Conservation (phyloP, 2,113 vertebrate species). For the Corythornis vintsioides region DNA sequence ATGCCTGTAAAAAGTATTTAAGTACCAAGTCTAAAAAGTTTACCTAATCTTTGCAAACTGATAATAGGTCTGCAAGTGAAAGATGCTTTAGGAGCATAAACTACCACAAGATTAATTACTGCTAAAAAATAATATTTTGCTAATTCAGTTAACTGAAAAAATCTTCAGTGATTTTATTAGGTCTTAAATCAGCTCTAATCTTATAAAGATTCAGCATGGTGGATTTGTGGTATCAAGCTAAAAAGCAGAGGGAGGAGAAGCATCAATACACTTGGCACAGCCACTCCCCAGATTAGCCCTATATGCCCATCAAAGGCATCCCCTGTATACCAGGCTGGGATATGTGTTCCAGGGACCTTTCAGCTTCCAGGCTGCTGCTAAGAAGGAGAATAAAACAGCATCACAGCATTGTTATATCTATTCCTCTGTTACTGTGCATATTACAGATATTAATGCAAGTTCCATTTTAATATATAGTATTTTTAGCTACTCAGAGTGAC, state of each 20-base stretch:
- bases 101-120: background rate
- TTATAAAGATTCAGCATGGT: background rate
- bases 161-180: background rate
- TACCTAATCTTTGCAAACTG: background rate
- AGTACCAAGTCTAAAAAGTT: background rate
- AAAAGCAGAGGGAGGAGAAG: background rate
- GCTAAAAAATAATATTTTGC: background rate
- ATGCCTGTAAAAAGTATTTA: background rate
- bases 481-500: background rate
- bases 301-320: background rate
- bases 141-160: background rate
- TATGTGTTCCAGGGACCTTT: background rate
- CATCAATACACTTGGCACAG: fast-evolving
- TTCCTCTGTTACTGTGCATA: background rate
- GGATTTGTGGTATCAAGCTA: background rate
- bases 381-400: background rate
- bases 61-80: background rate
- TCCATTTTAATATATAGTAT: background rate
- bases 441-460: background rate
- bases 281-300: background rate
- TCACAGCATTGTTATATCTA: background rate
- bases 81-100: background rate
- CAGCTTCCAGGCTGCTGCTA: background rate
- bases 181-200: background rate
- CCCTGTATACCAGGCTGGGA: background rate